phyloP scores from a whole-genome alignment of 2,797 vertebrate species.

The Leptatherina wallacei region DNA sequence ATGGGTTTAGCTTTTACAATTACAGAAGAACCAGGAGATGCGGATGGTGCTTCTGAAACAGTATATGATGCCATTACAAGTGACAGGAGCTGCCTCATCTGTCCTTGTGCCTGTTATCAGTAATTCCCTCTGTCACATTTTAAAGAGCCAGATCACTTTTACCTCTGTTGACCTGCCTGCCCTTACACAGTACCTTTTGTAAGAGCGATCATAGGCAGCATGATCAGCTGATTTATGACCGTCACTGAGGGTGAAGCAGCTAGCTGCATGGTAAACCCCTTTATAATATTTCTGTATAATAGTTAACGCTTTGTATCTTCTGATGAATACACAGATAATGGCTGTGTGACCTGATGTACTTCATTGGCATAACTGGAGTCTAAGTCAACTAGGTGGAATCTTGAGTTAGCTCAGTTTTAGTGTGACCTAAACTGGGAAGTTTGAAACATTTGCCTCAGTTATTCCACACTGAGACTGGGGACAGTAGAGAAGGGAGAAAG shows the following conservation, averaged over 20 bases:
- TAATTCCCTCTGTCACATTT: conserved; percentile 65
- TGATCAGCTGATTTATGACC: conserved; percentile 19
- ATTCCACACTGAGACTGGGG: conserved; percentile 44
- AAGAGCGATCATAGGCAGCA: conserved; percentile 16
- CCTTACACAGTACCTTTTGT: conserved; percentile 16
- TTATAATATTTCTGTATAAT: conserved; percentile 13
- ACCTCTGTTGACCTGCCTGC: conserved; percentile 46
- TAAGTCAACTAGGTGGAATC: conserved; percentile 55
- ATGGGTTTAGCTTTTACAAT: conserved; percentile 41
- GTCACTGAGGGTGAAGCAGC: background rate
- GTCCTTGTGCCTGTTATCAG: conserved; percentile 67
- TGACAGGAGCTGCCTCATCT: conserved; percentile 80
- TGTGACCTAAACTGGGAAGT: conserved; percentile 70
- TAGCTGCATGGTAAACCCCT: conserved; percentile 6
- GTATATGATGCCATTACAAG: conserved; percentile 79
- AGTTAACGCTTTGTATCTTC: conserved; percentile 19
- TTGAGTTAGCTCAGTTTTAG: conserved; percentile 56
- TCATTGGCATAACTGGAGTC: conserved; percentile 40
- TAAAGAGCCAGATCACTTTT: conserved; percentile 76
- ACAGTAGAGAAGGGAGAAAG: conserved; percentile 42
- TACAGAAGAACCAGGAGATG: conserved; percentile 27
- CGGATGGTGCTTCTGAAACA: conserved; percentile 58
- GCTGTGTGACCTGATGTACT: conserved; percentile 39
- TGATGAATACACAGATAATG: conserved; percentile 36
- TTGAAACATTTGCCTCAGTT: conserved; percentile 75